Conservation (phyloP, 2,888 invertebrate genomes). For the Noctua fimbriata region DNA sequence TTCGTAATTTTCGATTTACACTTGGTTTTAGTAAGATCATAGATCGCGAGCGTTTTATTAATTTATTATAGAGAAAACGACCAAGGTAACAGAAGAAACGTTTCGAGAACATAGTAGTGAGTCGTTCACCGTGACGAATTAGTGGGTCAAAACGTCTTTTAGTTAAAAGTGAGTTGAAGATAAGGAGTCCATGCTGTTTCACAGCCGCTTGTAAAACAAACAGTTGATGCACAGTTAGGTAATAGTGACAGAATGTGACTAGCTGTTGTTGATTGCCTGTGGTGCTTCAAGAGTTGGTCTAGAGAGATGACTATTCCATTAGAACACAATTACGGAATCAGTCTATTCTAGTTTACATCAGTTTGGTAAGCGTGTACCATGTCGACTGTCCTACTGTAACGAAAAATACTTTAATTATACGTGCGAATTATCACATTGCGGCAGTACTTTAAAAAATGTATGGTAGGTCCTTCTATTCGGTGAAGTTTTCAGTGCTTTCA, state of each 20-base stretch:
- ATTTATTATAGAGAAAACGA: too few species aligned
- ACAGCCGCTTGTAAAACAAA: neutral
- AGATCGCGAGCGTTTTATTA: too few species aligned
- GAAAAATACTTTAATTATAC: neutral
- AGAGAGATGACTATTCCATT: neutral
- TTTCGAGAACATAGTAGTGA: neutral
- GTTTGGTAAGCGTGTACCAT: neutral
- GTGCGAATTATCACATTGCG: constrained; percentile 1
- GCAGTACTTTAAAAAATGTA: constrained; percentile 26
- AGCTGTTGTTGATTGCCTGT: too few species aligned
- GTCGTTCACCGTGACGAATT: too few species aligned
- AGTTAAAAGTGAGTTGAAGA: neutral
- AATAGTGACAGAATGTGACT: too few species aligned
- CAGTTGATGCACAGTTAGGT: too few species aligned
- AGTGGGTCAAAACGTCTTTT: too few species aligned
- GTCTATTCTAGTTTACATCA: neutral
- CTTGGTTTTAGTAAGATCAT: too few species aligned
- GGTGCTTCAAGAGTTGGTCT: too few species aligned
- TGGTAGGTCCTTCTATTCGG: constrained; percentile 24
- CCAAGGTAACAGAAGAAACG: neutral
- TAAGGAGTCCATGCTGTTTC: neutral
- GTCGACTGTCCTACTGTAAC: neutral
- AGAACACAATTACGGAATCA: neutral
- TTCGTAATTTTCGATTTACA: too few species aligned
- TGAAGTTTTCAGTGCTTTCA: constrained; percentile 37